Percentiles rank a stretch among this genome's conserved stretches.
phyloP scores from a whole-genome alignment of 2,888 invertebrate species.

The Eutolmus rufibarbis region DNA sequence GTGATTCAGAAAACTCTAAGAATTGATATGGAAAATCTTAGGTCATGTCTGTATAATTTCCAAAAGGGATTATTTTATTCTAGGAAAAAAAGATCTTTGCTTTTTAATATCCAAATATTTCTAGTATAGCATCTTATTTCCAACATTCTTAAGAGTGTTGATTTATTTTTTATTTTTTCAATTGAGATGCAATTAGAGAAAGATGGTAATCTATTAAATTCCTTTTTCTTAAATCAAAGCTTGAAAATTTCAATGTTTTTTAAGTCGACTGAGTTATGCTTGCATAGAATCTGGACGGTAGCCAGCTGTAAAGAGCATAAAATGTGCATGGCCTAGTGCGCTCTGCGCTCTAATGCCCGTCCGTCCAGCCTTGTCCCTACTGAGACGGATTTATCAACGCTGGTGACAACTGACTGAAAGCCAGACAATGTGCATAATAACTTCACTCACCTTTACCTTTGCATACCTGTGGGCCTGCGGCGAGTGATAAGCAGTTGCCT shows the following conservation, averaged over 20 bases:
- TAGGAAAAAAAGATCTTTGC: no score
- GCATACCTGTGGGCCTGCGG: neutral
- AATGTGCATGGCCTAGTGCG: constrained; percentile 18
- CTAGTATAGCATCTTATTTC: no score
- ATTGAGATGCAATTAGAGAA: no score
- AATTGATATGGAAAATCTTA: no score
- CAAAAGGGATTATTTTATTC: no score
- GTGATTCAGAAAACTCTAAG: no score
- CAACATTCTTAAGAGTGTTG: no score
- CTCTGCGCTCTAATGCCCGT: neutral
- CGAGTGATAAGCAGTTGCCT: neutral
- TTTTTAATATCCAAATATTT: no score
- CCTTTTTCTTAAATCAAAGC: neutral
- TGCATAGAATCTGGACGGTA: neutral
- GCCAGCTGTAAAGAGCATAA: neutral
- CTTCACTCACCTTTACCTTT: neutral
- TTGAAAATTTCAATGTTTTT: neutral
- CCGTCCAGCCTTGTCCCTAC: constrained; percentile 19
- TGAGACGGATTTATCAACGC: constrained; percentile 10
- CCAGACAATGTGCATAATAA: constrained; percentile 12
- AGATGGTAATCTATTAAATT: neutral
- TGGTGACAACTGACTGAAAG: constrained; percentile 22
- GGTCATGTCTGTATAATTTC: no score
- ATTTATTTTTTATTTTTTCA: no score
- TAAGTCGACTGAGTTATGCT: neutral